Base-by-base conservation (phyloP, 2,113 vertebrate genomes). In the Galbula dea region DNA sequence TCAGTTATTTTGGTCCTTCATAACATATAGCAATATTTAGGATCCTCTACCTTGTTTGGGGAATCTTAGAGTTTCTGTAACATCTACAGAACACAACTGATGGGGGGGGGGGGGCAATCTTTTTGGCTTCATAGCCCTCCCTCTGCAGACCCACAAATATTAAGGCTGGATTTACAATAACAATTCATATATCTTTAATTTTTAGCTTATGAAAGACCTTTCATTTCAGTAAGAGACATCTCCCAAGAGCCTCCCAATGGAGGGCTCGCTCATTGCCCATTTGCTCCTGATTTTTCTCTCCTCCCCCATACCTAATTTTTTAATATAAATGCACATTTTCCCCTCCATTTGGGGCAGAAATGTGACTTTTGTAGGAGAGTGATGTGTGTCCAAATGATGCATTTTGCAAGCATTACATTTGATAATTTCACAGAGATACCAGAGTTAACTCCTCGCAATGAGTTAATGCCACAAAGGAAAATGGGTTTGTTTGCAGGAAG, bases 251-350 rank as follows among this genome's bases (percentile, higher is more conserved):
- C 45, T 55, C 92, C 88, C 96, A 89, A 15, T 84, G 96, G 96
- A 77, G 68, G 34, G 52, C 69, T 94, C 0, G 0, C 69, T 93
- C 73, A 15, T 91, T 92, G 69, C 51, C 96, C 84, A 76, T 97
- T 97, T 95, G 96, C 95, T 94, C 87, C 10, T 51, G 84, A 65
- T 85, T 96, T 97, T 94, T 93, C 67, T 65, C 43, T 37, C 55
- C 48, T 37, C 45, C 55, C 24, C 5, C 30, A 77, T 91, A 97
- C 94, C 96, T 98, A 98, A 98, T 98, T 98, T 97, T 97, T 96
- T 95, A 96, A 98, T 98, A 98, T 98, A 98, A 98, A 98, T 98
- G 98, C 98, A 98, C 92, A 77, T 96, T 97, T 97, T 21, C 84
- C 90, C 88, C 79, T 86, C 94, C 93, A 97, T 97, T 97, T n/a